Conservation (phyloP, 2,113 vertebrate genomes). For the Hemibagrus wyckioides region DNA sequence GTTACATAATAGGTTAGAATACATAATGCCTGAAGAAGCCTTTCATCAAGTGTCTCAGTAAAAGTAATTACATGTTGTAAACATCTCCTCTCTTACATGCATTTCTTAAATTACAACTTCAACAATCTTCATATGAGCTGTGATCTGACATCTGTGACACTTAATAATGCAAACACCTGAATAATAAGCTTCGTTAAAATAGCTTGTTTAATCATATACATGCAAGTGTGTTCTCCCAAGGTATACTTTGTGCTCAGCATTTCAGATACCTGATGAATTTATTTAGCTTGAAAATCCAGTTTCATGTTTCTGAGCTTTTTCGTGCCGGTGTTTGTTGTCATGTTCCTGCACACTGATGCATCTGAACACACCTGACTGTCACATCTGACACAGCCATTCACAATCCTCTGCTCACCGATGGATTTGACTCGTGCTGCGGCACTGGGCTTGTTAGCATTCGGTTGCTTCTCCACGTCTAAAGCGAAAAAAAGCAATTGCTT, state of each 20-base stretch:
- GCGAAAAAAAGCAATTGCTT: constrained; percentile 59
- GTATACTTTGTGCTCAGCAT: background rate
- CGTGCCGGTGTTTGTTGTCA: background rate
- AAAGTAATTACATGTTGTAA: constrained; percentile 11
- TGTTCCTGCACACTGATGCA: constrained; percentile 24
- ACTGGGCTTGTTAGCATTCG: constrained; percentile 58
- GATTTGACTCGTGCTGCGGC: background rate
- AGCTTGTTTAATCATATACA: background rate
- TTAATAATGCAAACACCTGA: constrained; percentile 3
- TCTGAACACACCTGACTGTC: background rate
- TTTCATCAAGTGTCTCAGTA: background rate
- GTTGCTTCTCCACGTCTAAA: constrained; percentile 48
- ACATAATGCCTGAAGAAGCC: background rate
- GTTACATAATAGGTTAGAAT: constrained; percentile 11
- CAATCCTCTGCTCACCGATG: constrained; percentile 1
- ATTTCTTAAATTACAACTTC: background rate
- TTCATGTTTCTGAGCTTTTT: background rate
- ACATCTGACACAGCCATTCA: background rate
- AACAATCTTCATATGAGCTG: background rate
- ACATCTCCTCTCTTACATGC: background rate
- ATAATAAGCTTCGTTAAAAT: constrained; percentile 3
- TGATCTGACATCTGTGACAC: background rate
- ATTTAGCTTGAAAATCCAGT: background rate
- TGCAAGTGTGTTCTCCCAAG: background rate
- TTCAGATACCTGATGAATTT: background rate